Evolutionary conservation across 1,140 invertebrate genomes (phyloP).

Genomic region (Prorops nasuta): DNA sequence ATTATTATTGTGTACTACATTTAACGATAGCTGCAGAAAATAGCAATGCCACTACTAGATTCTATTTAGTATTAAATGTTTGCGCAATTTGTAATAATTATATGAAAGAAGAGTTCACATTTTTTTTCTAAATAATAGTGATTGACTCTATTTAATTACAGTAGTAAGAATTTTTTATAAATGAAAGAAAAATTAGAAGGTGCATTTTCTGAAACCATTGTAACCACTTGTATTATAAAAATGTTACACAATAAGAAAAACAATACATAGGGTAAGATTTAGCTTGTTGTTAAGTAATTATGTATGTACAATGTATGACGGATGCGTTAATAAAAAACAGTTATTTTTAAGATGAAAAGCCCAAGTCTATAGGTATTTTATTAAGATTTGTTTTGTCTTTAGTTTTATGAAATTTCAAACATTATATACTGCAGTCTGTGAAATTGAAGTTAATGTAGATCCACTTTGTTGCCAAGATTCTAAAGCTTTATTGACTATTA

Average conservation of each 20-base stretch:
- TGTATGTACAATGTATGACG: conserved; percentile 51
- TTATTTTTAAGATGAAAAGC: conserved; percentile 54
- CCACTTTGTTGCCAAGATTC: conserved; percentile 72
- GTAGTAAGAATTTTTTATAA: conserved; percentile 2
- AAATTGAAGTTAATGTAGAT: conserved; percentile 38
- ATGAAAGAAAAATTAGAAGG: background rate
- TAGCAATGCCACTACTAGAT: too few relatives aligned
- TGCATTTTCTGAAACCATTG: background rate
- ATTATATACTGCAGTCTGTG: conserved; percentile 9
- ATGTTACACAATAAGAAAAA: conserved; percentile 20
- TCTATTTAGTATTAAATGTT: too few relatives aligned
- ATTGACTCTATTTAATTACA: too few relatives aligned
- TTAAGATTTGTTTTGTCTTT: too few relatives aligned
- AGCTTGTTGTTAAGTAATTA: conserved; percentile 41
- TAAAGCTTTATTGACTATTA: conserved; percentile 76
- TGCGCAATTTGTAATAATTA: too few relatives aligned
- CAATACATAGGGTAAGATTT: conserved; percentile 34
- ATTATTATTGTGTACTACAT: too few relatives aligned
- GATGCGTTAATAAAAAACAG: conserved; percentile 53
- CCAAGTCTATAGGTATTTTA: background rate
- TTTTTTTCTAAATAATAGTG: too few relatives aligned
- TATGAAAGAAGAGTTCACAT: too few relatives aligned
- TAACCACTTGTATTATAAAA: conserved; percentile 33
- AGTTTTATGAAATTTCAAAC: too few relatives aligned
- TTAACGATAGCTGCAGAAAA: too few relatives aligned